Evolutionary conservation across 2,797 vertebrate genomes (phyloP).

Genomic region (Cichlasoma orientale): DNA sequence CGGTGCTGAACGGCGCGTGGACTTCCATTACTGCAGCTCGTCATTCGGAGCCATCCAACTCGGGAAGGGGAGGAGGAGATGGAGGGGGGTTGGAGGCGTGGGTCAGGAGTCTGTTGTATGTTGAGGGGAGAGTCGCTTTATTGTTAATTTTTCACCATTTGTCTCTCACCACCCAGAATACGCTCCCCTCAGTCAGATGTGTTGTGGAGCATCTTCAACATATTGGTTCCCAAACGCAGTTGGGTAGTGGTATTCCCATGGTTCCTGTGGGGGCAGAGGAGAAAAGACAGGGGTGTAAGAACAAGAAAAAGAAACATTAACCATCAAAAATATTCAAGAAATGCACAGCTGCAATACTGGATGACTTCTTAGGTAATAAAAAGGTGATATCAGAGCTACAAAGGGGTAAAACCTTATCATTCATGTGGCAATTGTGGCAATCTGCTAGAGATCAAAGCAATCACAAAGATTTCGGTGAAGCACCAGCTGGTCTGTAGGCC

Average conservation of each 20-base stretch:
- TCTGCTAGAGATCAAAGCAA: neutral
- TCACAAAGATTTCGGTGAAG: too few relatives aligned
- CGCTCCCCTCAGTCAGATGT: conserved; percentile 39
- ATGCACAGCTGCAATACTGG: neutral
- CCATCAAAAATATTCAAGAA: neutral
- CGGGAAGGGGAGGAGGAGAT: neutral
- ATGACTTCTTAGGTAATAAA: neutral
- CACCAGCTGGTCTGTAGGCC: too few relatives aligned
- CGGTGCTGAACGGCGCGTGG: conserved; percentile 74
- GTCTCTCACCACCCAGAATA: conserved; percentile 20
- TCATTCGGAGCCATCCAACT: conserved; percentile 66
- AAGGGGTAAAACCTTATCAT: neutral
- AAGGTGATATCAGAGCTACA: neutral
- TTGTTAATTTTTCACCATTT: conserved; percentile 35
- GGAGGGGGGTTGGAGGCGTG: neutral
- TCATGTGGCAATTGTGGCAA: neutral
- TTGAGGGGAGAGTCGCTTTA: conserved; percentile 15
- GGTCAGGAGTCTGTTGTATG: neutral
- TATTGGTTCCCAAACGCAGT: conserved; percentile 57
- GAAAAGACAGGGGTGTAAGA: neutral
- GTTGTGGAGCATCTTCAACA: conserved; percentile 46
- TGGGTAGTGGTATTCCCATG: conserved; percentile 69
- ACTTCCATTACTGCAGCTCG: conserved; percentile 84
- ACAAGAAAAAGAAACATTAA: neutral
- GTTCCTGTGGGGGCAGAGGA: conserved; percentile 55